These are phyloP conservation scores for Odocoileus hemionus DNA, from an alignment of 2,113 vertebrate genomes.

Conservation along the genomic window DNA sequence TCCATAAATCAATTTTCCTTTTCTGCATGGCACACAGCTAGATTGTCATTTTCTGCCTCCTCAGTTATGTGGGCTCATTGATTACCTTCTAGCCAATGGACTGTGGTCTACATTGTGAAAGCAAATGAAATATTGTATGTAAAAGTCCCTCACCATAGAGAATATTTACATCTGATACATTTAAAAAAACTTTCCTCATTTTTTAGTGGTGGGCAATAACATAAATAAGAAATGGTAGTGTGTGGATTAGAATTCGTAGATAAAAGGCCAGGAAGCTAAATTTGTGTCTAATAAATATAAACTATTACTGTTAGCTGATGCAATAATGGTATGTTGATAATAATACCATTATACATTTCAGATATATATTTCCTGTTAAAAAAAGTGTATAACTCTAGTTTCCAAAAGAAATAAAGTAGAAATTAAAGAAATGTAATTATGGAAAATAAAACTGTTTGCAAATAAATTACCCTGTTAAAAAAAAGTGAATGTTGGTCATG, in stretches of 20 bases:
- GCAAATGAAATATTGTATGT: neutral
- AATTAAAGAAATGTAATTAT: neutral
- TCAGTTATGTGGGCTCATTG: neutral
- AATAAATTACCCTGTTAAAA: neutral
- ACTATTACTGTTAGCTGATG: neutral
- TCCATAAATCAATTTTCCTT: neutral
- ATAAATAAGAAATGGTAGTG: neutral
- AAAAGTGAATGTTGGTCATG: neutral
- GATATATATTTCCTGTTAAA: neutral
- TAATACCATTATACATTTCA: neutral
- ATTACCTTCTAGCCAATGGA: neutral
- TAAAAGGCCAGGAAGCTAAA: neutral
- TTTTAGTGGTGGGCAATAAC: neutral
- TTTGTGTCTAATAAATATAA: neutral
- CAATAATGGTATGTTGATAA: neutral
- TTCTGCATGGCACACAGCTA: neutral
- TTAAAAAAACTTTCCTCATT: neutral
- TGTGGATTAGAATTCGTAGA: neutral
- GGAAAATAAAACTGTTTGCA: neutral
- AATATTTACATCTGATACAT: neutral
- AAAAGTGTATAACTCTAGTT: neutral
- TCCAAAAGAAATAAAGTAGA: neutral
- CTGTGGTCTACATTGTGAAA: neutral
- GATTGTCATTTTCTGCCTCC: neutral
- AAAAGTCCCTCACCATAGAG: neutral